phyloP scores from a whole-genome alignment of 2,113 vertebrate genomes.

The Ageneiosus marmoratus region DNA sequence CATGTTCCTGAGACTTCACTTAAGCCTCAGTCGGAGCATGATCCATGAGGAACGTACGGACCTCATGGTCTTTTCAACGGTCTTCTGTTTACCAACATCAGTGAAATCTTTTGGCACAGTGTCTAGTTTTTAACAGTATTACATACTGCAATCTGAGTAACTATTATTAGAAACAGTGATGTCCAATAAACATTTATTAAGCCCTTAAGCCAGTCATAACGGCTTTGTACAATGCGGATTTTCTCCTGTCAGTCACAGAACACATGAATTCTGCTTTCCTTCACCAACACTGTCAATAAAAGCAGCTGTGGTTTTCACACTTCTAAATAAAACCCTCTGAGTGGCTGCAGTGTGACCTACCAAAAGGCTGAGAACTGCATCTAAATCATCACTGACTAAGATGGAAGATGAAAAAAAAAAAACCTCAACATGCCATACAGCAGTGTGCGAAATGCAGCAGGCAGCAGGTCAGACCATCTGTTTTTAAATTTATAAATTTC shows the following conservation, averaged over 20 bases:
- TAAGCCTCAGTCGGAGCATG: not conserved
- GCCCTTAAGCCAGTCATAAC: not conserved
- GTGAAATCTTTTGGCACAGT: not conserved
- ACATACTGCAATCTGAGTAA: not conserved
- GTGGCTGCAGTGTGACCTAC: not conserved
- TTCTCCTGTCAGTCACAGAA: not conserved
- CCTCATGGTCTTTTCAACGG: not conserved
- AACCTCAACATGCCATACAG: not conserved
- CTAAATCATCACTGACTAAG: not conserved
- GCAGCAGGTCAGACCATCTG: slow-evolving; percentile 14
- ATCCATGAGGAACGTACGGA: not conserved
- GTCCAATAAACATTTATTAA: not conserved
- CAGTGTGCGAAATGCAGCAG: not conserved
- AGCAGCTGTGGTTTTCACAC: not conserved
- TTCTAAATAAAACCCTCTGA: not conserved
- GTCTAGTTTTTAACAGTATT: not conserved
- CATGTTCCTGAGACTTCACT: not conserved
- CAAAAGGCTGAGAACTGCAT: not conserved
- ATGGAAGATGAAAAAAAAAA: not conserved
- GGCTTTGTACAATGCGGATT: not conserved
- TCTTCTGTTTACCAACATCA: not conserved
- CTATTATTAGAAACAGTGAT: not conserved
- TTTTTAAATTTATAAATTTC: slow-evolving; percentile 8
- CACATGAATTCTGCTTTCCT: not conserved
- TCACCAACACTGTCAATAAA: not conserved